These are phyloP conservation scores for Eretmodus cyanostictus DNA, from an alignment of 2,113 vertebrate species.

Conservation along the genomic window DNA sequence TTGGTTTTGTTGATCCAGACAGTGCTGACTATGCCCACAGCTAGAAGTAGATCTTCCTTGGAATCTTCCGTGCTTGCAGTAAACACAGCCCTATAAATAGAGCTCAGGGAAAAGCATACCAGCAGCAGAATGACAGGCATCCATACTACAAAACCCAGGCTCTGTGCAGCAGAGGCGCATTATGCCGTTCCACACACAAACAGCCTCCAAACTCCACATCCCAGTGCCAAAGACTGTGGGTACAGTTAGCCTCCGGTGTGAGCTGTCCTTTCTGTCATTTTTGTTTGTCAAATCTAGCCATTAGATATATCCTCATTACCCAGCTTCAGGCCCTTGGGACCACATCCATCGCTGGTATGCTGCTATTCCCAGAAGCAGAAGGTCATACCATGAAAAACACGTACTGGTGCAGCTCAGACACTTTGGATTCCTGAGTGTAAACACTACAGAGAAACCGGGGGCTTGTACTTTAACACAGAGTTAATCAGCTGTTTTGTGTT, in stretches of 20 bases:
- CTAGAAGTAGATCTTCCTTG: conserved; percentile 19
- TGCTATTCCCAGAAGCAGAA: conserved; percentile 14
- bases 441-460: not conserved
- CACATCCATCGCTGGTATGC: not conserved
- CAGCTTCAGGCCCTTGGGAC: not conserved
- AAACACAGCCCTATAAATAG: conserved; percentile 68
- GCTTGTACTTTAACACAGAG: not conserved
- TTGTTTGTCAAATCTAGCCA: not conserved
- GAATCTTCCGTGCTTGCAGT: conserved; percentile 25
- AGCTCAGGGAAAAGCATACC: conserved; percentile 23
- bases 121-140: conserved; percentile 60
- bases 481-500: not conserved
- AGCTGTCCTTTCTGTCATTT: not conserved
- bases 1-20: conserved; percentile 19
- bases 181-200: not conserved
- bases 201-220: not conserved
- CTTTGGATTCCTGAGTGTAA: conserved; percentile 20
- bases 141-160: conserved; percentile 33
- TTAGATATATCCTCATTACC: conserved; percentile 27
- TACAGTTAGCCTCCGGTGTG: not conserved
- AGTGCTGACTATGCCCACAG: not conserved
- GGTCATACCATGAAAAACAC: conserved; percentile 4
- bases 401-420: not conserved
- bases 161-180: not conserved
- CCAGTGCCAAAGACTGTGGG: not conserved